Base-by-base conservation (phyloP, 2,888 invertebrate genomes). In the Barypeithes pellucidus region DNA sequence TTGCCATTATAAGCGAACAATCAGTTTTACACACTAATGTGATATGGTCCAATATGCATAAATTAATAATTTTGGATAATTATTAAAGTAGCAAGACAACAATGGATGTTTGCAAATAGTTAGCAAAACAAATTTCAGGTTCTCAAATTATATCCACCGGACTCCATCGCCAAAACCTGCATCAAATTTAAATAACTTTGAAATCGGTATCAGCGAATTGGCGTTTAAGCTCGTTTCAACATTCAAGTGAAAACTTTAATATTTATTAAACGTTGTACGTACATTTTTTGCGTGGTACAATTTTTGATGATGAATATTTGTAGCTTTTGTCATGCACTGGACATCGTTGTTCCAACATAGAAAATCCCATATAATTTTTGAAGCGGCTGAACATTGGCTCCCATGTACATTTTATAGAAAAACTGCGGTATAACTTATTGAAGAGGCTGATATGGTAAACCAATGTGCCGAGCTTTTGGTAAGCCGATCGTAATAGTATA, bases 91-190 rank as follows among this genome's bases (percentile, higher is more conserved):
- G n/a, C 65, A 52, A 52, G 39, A 14, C 65, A 65, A n/a, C 39
- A 66, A 66, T 66, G 36, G 41, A 54, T 54, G 65, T 66, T 54
- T 52, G 65, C 36, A 63, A 63, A 63, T 57, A 57, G 54, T 66
- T 66, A 54, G 66, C 57, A 65, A 66, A 66, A 66, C 66, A 66
- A 66, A 66, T 57, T 66, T 66, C 16, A 3, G 29, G 29, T 66
- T 57, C 54, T 66, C 57, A 1, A 29, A 9, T 3, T 14, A 33
- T 36, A 52, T 52, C 29, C 22, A 18, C 24, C 43, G 66, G 54
- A 57, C 57, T 22, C 24, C 43, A 41, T 33, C 41, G 16, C 66
- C 66, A 16, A 54, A 66, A 36, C n/a, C 41, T 54, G 66, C 66
- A 54, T 54, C 22, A 54, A 41, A 66, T 66, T 66, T 66, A 57